Base-by-base conservation (phyloP, 2,797 vertebrate species). In the Sparidentex hasta region DNA sequence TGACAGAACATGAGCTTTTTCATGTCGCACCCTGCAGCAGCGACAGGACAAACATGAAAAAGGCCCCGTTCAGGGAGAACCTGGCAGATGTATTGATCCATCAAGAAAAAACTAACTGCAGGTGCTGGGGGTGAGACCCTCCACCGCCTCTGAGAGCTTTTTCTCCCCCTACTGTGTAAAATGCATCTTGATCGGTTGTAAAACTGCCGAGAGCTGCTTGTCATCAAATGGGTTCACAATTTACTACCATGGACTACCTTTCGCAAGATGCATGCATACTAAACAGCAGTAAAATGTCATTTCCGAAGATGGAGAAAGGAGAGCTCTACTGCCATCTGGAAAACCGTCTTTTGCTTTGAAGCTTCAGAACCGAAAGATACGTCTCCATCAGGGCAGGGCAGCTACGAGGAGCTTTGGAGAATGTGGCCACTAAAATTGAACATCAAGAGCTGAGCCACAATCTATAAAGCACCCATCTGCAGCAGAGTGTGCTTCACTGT, bases 11-110 rank as follows among this genome's bases (percentile, higher is more conserved):
- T 20, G 9, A 61, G 44, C 63, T 71, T 86, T 58, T 74, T 70
- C 65, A 57, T 57, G 54, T 74, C 71, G 25, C 33, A 11, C 56
- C 83, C 61, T 56, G 75, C 52, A 81, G 71, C 77, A 65, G 51
- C 33, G 57, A 88, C 74, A 74, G 47, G 51, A 59, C 27, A 21
- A 71, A 88, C 76, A 77, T 88, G 83, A 90, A 90, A 89, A 65
- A 69, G 58, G 33, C 64, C 80, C 47, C 57, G 57, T 73, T 84
- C 76, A 51, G 51, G 73, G 75, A 85, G 74, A 80, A 55, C 65
- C 46, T 89, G 91, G 90, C 91, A 90, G 79, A 86, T 88, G 57
- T 89, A 93, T 92, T 85, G 92, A 94, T 91, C 86, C 78, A 85
- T 76, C 65, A 69, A 38, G 25, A 81, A 76, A 85, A 89, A 61